Evolutionary conservation across 92 coral and sea anemone species (phyloP).

Genomic region (Muricea muricata): DNA sequence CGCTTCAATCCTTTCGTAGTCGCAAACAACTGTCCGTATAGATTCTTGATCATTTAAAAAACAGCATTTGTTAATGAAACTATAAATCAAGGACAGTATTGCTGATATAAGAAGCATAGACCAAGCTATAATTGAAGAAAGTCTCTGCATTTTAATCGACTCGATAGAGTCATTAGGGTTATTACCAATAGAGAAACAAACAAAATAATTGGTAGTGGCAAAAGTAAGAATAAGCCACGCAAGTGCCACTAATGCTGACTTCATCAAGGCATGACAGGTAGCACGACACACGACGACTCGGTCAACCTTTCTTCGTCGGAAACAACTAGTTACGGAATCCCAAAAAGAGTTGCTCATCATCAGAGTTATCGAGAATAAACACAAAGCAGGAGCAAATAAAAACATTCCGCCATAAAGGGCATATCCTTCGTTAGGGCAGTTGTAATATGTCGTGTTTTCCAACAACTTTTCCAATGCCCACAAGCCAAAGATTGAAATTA

Average conservation of each 20-base stretch:
- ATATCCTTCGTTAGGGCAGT: conserved; percentile 7
- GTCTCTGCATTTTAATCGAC: background rate
- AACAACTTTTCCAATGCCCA: background rate
- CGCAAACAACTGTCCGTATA: background rate
- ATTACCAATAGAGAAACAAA: background rate
- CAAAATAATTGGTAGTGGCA: conserved; percentile 7
- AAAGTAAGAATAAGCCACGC: background rate
- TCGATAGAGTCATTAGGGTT: background rate
- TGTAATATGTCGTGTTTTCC: background rate
- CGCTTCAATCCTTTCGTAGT: conserved; percentile 16
- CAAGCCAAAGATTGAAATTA: background rate
- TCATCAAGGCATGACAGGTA: background rate
- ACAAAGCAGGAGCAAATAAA: conserved; percentile 2
- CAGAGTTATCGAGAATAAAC: background rate
- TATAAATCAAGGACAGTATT: background rate
- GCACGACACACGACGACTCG: background rate
- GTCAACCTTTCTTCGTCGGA: background rate
- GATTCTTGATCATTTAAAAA: background rate
- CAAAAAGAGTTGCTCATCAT: background rate
- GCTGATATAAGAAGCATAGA: background rate
- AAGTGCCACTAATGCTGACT: background rate
- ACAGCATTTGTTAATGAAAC: background rate
- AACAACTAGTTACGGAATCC: conserved; percentile 7
- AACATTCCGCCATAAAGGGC: conserved; percentile 2
- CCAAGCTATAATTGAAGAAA: background rate